Evolutionary conservation across 1,140 invertebrate genomes (phyloP), one percentile per base, ranked within the genome.

Genomic region (Ceratoteleas bidentatus): DNA sequence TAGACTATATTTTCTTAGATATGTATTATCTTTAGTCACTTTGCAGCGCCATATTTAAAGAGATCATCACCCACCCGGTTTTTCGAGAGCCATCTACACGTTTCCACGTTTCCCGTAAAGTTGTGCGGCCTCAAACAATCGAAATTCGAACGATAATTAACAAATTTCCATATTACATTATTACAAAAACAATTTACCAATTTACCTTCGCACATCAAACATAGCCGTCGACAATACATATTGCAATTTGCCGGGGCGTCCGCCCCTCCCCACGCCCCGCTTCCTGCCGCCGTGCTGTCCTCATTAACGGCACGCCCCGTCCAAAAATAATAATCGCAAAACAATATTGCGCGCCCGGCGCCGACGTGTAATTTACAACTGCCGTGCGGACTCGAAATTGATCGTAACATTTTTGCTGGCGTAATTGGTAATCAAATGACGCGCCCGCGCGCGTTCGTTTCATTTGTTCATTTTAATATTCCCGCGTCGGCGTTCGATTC

Each of bases 401-500:
- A 66, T 72, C 45, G 66, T 47, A 60, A 78, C 68, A 73, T 80
- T 80, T 80, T 68, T 68, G 50, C 16, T 56, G 45, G 24, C 76
- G 32, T 81, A 74, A 74, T 81, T 74, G 77, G 58, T 73, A 79
- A 74, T 78, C 56, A 77, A 72, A 74, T 68, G 76, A 79, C 62
- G 62, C 66, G 36, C 54, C 8, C 43, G 61, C 36, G 40, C 50
- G 24, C 43, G 52, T 62, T 33, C 61, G 43, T 52, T 69, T 43
- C 64, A 72, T 81, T 81, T 72, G 79, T 81, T 81, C 72, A 72
- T 72, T 81, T 81, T 76, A 81, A 82, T 77, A 82, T 82, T 73
- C 66, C 68, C 76, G 77, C 75, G 65, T 10, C 8, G 11, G 24
- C 45, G 50, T 68, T 72, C 52, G 62, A 62, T 70, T 77, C 68